A percentile compares a stretch with the other conserved stretches of the same genome.
phyloP scores from a whole-genome alignment of 2,888 invertebrate species.

The Tetheella fluctuosa region DNA sequence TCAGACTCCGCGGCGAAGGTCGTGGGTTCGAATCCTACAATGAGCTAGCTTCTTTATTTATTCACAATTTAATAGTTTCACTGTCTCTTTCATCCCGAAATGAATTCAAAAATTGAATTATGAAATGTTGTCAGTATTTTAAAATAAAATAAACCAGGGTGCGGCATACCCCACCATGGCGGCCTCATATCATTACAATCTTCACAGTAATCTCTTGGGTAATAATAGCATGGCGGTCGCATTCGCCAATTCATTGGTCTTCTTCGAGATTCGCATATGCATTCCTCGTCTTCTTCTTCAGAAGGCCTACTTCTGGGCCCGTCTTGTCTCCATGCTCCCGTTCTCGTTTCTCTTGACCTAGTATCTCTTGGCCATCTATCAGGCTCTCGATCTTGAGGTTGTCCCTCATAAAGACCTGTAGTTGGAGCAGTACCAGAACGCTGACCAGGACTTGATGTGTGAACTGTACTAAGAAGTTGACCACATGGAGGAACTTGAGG shows the following conservation, averaged over 20 bases:
- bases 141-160: background rate
- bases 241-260: background rate
- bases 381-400: background rate
- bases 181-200: background rate
- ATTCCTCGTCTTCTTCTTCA: background rate
- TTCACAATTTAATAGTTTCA: too few relatives aligned
- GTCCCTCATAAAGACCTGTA: background rate
- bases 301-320: background rate
- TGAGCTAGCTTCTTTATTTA: too few relatives aligned
- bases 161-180: background rate
- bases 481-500: background rate
- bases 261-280: slow-evolving; percentile 1
- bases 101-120: background rate
- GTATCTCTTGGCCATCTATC: background rate
- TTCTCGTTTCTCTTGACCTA: background rate
- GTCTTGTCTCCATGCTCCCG: too few relatives aligned
- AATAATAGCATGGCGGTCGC: background rate
- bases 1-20: too few relatives aligned
- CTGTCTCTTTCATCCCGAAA: too few relatives aligned
- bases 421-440: background rate
- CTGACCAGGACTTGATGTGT: background rate
- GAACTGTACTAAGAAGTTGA: background rate
- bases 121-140: background rate
- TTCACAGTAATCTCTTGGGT: background rate
- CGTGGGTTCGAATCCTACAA: too few relatives aligned